Base-by-base conservation (phyloP, 2,888 invertebrate genomes). In the Pterostichus niger region DNA sequence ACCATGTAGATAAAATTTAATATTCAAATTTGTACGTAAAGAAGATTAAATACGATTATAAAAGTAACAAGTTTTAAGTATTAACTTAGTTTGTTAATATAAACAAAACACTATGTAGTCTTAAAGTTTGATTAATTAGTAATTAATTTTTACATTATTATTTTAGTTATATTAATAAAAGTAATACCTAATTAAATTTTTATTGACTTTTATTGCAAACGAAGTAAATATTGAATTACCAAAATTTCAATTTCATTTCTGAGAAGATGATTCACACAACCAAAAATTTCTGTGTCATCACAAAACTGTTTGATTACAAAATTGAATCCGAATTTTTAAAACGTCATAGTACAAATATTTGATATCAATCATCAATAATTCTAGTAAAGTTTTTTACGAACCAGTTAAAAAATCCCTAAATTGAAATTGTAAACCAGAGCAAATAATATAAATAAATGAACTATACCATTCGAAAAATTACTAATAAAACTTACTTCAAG, bases 261-360 rank as follows among this genome's bases (percentile, higher is more conserved):
- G 13, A 13, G 6, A 40, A 40, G 9, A 35, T 35, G 35, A 35
- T 5, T 35, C 35, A 35, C 6, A 5, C 6, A 40, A 13, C 2
- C 31, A 33, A 40, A 49, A 13, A 64, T 56, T 1, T 17, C 9
- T 59, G 9, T 59, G 59, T 15, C 24, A 4, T 11, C 31, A 31
- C 31, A 40, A 64, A 31, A 13, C 13, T 64, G 64, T 64, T 64
- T 64, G 35, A 64, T 64, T 64, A 64, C 31, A 31, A 59, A 59
- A 59, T 64, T 64, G 64, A 64, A 64, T 40, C 35, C 64, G n/a
- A 64, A 64, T n/a, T 64, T 64, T 35, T 31, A 64, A 35, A 35
- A 64, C 35, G n/a, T 35, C 64, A 33, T 35, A 33, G 33, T 40
- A n/a, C 64, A 61, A 61, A 61, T 35, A 64, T 64, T 64, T 64